Base-by-base conservation (phyloP, 2,888 invertebrate species). In the Polydesmus complanatus region DNA sequence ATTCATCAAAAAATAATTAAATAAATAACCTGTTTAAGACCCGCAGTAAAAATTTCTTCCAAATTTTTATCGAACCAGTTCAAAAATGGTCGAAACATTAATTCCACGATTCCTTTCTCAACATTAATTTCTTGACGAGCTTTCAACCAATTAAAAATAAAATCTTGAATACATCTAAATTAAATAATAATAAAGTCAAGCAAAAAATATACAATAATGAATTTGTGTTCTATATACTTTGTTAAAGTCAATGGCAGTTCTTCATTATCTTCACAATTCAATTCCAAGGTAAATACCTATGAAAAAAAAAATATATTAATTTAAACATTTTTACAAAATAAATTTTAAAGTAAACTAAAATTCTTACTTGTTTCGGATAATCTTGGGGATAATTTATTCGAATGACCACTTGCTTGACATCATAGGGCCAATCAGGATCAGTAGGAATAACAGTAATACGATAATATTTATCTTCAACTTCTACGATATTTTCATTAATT, bases 51-150 rank as follows among this genome's bases (percentile, higher is more conserved):
- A 21, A 74, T 61, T 2, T 70, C 69, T 62, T 73, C 71, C 61
- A 74, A 63, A 54, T 67, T 70, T 62, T 67, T 68, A 65, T 75
- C 75, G 53, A 75, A 65, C 75, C 74, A 75, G 55, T 68, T 66
- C 8, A 74, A 63, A 62, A 74, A 73, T 8, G 72, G 72, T 49
- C 74, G 67, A 57, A 74, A 72, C 5, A 70, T 60, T 21, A 72
- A 66, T 62, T 72, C 71, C 18, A 69, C 68, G 58, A 67, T 66
- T 2, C 67, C 68, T 14, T 61, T 57, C 19, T 62, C 59, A 49
- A 47, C 19, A 58, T 57, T 59, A 21, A 18, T 27, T 25, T 56
- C 54, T 21, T 57, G 56, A 27, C 54, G 58, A 11, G 49, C 50
- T n/a, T 27, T 23, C 23, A 66, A 37, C 64, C 65, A 66, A 3